Percentiles rank a stretch among this genome's conserved stretches.
Evolutionary conservation across 2,888 invertebrate species (phyloP).

Genomic region (Atrina japonica): DNA sequence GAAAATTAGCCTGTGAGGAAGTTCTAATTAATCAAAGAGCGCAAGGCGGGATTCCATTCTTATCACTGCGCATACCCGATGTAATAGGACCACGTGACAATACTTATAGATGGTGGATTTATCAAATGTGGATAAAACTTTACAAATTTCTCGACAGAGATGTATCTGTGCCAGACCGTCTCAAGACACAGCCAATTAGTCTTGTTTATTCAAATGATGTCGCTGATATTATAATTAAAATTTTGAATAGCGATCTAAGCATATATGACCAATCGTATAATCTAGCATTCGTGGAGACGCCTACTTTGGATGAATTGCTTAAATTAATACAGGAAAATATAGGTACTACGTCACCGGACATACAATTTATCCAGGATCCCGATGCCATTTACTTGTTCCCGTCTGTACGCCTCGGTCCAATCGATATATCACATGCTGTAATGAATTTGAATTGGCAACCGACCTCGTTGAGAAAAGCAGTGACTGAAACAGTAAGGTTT

Average conservation of each 20-base stretch:
- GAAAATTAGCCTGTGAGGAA: constrained; percentile 81
- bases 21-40: constrained; percentile 70
- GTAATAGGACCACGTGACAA: constrained; percentile 82
- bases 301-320: constrained; percentile 76
- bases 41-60: constrained; percentile 73
- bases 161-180: constrained; percentile 73
- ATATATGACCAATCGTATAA: constrained; percentile 78
- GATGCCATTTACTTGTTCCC: constrained; percentile 79
- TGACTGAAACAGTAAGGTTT: constrained; percentile 78
- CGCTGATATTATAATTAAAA: constrained; percentile 72
- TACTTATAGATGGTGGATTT: constrained; percentile 81
- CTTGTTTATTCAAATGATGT: constrained; percentile 81
- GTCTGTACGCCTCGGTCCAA: constrained; percentile 79
- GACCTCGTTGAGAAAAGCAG: constrained; percentile 74
- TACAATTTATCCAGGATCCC: constrained; percentile 49
- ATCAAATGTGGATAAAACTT: constrained; percentile 81
- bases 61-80: constrained; percentile 81
- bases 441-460: constrained; percentile 77
- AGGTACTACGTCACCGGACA: constrained; percentile 44
- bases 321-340: constrained; percentile 63
- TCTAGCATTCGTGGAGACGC: constrained; percentile 77
- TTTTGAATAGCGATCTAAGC: constrained; percentile 55
- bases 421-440: constrained; percentile 79
- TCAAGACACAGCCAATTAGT: constrained; percentile 76
- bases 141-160: constrained; percentile 67